Evolutionary conservation across 2,888 invertebrate genomes (phyloP), one percentile per base, ranked within the genome.

Genomic region (Plusia festucae): DNA sequence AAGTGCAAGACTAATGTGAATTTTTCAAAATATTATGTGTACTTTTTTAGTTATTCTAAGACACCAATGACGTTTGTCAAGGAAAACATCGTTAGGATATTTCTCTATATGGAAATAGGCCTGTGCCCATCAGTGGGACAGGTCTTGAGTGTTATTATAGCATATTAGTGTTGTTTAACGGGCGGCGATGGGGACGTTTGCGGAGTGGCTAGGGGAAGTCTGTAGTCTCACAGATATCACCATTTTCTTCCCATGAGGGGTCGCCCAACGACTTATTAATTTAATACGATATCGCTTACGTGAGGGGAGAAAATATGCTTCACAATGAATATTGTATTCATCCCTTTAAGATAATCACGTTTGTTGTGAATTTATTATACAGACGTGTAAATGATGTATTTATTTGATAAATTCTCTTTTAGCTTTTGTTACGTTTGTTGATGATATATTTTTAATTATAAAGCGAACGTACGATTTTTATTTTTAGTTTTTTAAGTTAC

Each of bases 141-240:
- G n/a, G n/a, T n/a, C n/a, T n/a, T n/a, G 85, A 89, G 87, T 89
- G 87, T 87, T 89, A 89, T 88, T 86, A 88, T 76, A 74, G 65
- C 80, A 84, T 86, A 88, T 88, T 89, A 88, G 83, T 79, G 76
- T 78, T 76, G 68, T 77, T 79, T 82, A 84, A 87, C 78, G 58
- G 54, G 24, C 64, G 54, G 76, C 68, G 65, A 69, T 80, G 74
- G 73, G 70, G 66, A 71, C 76, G 79, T 77, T 82, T 76, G 73
- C 74, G 67, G 62, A 61, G 68, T 65, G 73, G 65, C 63, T 63
- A 70, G 67, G 75, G 73, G 75, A 81, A 83, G 79, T 85, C 83
- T 84, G 82, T 83, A 84, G 79, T 85, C 84, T 82, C 81, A 73
- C 68, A 86, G 83, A 88, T 85, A 88, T 84, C 79, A 79, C 81